A percentile compares a stretch with the other conserved stretches of the same genome.
These are phyloP conservation scores for Drosophila leontia DNA, from an alignment of 1,140 invertebrate genomes.

Conservation along the genomic window DNA sequence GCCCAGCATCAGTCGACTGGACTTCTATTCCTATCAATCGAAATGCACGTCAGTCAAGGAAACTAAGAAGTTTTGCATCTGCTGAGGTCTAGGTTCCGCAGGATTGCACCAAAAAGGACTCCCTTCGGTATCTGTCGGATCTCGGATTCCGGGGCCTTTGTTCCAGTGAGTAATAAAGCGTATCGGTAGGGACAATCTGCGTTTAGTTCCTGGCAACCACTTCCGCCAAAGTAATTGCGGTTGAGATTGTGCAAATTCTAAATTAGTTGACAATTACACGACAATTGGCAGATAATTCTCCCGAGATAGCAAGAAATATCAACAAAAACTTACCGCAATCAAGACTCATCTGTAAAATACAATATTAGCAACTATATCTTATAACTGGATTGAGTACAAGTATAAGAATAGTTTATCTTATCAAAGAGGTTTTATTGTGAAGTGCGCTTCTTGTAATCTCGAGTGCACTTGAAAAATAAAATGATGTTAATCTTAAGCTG, in stretches of 20 bases:
- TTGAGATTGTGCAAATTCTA: constrained; percentile 39
- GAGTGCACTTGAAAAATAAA: background rate
- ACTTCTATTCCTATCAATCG: constrained; percentile 86
- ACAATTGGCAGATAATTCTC: constrained; percentile 46
- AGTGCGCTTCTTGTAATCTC: background rate
- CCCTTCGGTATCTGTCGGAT: constrained; percentile 26
- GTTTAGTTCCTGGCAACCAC: constrained; percentile 20
- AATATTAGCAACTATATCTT: background rate
- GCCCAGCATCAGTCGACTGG: constrained; percentile 87
- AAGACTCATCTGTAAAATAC: background rate
- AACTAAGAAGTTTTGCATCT: constrained; percentile 87
- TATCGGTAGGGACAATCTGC: constrained; percentile 54
- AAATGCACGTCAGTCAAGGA: constrained; percentile 85
- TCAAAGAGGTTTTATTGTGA: background rate
- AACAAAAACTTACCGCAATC: constrained; percentile 9
- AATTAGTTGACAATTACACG: constrained; percentile 75
- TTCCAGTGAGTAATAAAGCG: constrained; percentile 6
- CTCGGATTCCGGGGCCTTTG: constrained; percentile 50
- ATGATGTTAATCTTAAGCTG: background rate
- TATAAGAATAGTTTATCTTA: background rate
- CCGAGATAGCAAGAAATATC: constrained; percentile 1
- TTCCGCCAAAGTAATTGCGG: constrained; percentile 46
- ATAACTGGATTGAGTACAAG: background rate
- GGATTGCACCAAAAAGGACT: constrained; percentile 31
- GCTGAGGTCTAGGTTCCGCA: constrained; percentile 37